A percentile compares a stretch with the other conserved stretches of the same genome.
Evolutionary conservation across 2,113 vertebrate species (phyloP).

Genomic region (Gambusia affinis): DNA sequence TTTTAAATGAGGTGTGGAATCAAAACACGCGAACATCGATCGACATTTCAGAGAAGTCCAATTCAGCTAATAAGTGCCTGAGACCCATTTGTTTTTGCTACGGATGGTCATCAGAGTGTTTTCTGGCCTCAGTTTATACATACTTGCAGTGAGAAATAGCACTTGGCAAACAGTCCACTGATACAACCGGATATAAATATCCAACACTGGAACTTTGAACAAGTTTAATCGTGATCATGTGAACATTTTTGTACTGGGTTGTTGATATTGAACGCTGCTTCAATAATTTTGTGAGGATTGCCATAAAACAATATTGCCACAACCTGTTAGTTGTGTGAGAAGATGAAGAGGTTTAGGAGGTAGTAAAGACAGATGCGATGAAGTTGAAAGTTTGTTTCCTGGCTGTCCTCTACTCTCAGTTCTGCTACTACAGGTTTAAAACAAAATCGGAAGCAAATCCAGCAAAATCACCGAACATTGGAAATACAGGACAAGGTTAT

Average conservation of each 20-base stretch:
- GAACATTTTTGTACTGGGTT: not conserved
- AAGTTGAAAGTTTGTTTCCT: not conserved
- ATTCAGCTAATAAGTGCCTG: not conserved
- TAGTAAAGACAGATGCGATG: not conserved
- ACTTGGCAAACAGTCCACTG: not conserved
- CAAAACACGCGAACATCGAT: not conserved
- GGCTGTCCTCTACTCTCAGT: not conserved
- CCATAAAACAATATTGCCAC: not conserved
- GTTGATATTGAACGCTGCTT: not conserved
- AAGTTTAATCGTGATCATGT: not conserved
- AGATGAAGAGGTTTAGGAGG: not conserved
- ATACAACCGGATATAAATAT: not conserved
- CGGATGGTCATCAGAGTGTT: not conserved
- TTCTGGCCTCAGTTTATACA: not conserved
- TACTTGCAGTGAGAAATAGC: not conserved
- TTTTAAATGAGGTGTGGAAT: not conserved
- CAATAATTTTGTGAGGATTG: not conserved
- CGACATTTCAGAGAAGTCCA: not conserved
- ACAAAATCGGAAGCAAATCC: not conserved
- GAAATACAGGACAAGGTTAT: not conserved
- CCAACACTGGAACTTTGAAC: not conserved
- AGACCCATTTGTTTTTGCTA: too few species aligned
- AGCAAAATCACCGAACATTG: not conserved
- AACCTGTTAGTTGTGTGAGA: too few species aligned
- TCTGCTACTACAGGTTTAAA: not conserved